Percentiles rank a stretch among this genome's conserved stretches.
Evolutionary conservation across 2,888 invertebrate genomes (phyloP).

Genomic region (Scaptomyza caliginosa): DNA sequence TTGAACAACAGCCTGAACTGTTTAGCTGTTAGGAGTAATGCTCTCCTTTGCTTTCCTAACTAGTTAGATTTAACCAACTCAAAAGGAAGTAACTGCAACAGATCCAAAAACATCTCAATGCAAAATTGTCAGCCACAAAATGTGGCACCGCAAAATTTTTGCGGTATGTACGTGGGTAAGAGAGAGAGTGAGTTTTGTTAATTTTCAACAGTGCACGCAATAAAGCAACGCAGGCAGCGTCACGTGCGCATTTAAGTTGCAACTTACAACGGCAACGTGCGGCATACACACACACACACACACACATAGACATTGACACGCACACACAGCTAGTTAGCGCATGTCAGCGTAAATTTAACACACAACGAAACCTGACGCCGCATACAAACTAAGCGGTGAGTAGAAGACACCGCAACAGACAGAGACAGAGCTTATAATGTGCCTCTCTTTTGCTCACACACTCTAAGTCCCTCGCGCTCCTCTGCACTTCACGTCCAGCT

Average conservation of each 20-base stretch:
- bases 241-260: conserved; percentile 76
- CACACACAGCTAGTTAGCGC: conserved; percentile 67
- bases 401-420: conserved; percentile 2
- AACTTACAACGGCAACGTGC: conserved; percentile 75
- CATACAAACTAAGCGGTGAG: conserved; percentile 64
- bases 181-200: conserved; percentile 53
- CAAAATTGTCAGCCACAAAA: conserved; percentile 22
- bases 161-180: conserved; percentile 2
- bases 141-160: conserved; percentile 27
- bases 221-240: conserved; percentile 69
- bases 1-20: too few relatives aligned
- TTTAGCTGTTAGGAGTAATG: too few relatives aligned
- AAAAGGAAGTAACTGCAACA: neutral
- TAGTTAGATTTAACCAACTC: neutral
- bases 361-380: conserved; percentile 74
- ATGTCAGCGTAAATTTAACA: conserved; percentile 79
- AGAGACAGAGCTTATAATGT: neutral
- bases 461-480: neutral
- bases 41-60: too few relatives aligned
- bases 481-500: conserved; percentile 6
- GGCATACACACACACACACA: conserved; percentile 19
- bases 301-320: neutral
- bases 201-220: conserved; percentile 71
- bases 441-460: neutral
- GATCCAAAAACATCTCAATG: conserved; percentile 33